Percentiles rank a stretch among this genome's conserved stretches.
phyloP scores from a whole-genome alignment of 2,888 invertebrate species.

The Pachydiplax longipennis region DNA sequence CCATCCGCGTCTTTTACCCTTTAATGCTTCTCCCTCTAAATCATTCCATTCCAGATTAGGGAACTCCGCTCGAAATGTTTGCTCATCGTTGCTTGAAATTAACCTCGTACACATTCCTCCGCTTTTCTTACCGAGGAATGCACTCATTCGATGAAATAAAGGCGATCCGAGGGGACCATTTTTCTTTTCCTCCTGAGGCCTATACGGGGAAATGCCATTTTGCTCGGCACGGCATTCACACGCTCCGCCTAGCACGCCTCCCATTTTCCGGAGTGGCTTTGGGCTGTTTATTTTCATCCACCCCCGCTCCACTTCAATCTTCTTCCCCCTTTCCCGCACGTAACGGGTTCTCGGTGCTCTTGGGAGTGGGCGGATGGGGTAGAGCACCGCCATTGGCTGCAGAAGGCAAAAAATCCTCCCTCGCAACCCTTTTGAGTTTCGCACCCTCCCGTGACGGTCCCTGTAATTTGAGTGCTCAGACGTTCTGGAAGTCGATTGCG shows the following conservation, averaged over 20 bases:
- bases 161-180: neutral
- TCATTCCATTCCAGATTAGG: too few species aligned
- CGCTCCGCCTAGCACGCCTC: conserved; percentile 25
- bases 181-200: neutral
- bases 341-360: neutral
- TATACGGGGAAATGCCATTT: conserved; percentile 39
- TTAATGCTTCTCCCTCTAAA: too few species aligned
- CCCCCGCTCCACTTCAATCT: neutral
- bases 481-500: too few species aligned
- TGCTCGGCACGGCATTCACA: conserved; percentile 26
- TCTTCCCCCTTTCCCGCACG: neutral
- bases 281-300: neutral
- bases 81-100: too few species aligned
- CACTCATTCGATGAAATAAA: neutral
- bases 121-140: neutral
- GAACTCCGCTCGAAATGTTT: too few species aligned
- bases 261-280: neutral
- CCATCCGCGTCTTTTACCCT: too few species aligned
- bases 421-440: too few species aligned
- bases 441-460: too few species aligned
- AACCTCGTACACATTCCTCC: neutral
- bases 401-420: too few species aligned
- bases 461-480: too few species aligned
- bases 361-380: neutral
- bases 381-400: too few species aligned